Percentiles rank a stretch among this genome's conserved stretches.
Conservation (phyloP, 1,140 invertebrate species). For the Oscheius sp. region DNA sequence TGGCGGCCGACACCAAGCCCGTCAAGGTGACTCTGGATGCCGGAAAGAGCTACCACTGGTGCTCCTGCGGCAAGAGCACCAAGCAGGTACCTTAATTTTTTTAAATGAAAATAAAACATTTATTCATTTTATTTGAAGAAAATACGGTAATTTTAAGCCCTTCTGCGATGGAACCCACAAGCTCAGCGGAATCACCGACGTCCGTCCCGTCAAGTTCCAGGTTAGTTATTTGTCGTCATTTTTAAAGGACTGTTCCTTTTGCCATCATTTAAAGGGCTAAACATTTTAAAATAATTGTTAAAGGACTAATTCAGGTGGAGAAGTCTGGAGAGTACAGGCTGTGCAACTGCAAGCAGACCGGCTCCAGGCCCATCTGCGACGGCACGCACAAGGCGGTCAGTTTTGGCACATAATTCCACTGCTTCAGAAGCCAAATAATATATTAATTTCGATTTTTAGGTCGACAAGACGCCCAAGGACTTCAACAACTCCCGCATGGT, state of each 20-base stretch:
- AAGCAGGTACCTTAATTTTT: conserved; percentile 51
- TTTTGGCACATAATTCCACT: background rate
- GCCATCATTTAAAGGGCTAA: background rate
- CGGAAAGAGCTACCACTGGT: conserved; percentile 84
- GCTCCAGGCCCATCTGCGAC: conserved; percentile 90
- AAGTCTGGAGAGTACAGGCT: conserved; percentile 90
- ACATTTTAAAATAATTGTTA: background rate
- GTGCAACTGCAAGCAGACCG: conserved; percentile 94
- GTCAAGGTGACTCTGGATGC: conserved; percentile 74
- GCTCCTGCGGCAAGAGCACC: conserved; percentile 83
- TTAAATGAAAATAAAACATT: background rate
- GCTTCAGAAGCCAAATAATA: background rate
- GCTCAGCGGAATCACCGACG: conserved; percentile 61
- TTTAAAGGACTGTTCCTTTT: too few species aligned
- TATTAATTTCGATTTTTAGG: conserved; percentile 3
- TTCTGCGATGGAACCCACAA: conserved; percentile 86
- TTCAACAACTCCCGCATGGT: conserved; percentile 21
- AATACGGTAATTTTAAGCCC: conserved; percentile 67
- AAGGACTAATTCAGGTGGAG: conserved; percentile 65
- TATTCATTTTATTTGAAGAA: background rate
- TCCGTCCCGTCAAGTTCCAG: conserved; percentile 74
- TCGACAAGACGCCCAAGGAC: conserved; percentile 13
- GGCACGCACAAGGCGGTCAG: conserved; percentile 73
- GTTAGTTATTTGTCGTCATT: too few species aligned
- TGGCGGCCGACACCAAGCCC: conserved; percentile 74